Evolutionary conservation across 2,113 vertebrate species (phyloP).

Genomic region (Gallinago jamesoni): DNA sequence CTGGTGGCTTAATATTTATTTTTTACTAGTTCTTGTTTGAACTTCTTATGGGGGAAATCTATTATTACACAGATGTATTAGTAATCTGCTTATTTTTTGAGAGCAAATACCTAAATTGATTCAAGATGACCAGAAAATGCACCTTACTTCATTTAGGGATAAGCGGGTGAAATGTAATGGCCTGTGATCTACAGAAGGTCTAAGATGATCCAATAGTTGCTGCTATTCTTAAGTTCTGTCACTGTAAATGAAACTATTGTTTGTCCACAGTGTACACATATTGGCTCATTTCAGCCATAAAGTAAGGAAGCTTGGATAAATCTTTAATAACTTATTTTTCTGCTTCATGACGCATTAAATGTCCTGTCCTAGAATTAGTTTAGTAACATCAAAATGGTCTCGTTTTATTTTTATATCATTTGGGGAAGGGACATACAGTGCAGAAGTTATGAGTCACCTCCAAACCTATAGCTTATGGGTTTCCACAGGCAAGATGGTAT

Average conservation of each 20-base stretch:
- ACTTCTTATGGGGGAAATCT: background rate
- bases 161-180: background rate
- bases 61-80: constrained; percentile 12
- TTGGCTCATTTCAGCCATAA: background rate
- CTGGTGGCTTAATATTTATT: background rate
- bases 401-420: background rate
- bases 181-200: background rate
- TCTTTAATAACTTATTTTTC: constrained; percentile 31
- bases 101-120: constrained; percentile 9
- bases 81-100: constrained; percentile 18
- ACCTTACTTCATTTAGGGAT: background rate
- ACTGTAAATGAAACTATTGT: background rate
- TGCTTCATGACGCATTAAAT: background rate
- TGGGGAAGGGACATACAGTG: background rate
- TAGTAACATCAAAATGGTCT: background rate
- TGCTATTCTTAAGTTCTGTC: background rate
- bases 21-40: background rate
- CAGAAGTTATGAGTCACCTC: constrained; percentile 20
- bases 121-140: background rate
- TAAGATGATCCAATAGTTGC: background rate
- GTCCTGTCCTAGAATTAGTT: background rate
- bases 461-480: background rate
- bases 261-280: background rate
- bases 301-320: constrained; percentile 21
- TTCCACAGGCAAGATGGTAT: background rate